Percentiles rank a stretch among this genome's conserved stretches.
Evolutionary conservation across 1,140 invertebrate genomes (phyloP).

Genomic region (Diabrotica undecimpunctata): DNA sequence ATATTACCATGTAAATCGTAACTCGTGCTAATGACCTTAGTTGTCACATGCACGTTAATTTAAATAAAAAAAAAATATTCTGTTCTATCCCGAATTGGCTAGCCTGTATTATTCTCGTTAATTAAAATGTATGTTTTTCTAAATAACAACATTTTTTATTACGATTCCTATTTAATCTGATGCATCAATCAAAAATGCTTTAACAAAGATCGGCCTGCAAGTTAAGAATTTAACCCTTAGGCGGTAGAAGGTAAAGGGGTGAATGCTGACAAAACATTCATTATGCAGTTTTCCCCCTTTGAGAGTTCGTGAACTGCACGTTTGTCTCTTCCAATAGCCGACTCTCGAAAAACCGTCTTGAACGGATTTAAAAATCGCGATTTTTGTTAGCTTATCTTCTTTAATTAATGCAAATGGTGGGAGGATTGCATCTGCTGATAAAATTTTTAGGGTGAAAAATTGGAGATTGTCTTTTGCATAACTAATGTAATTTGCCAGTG

Average conservation of each 20-base stretch:
- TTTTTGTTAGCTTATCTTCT: slow-evolving; percentile 1
- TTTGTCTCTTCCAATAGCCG: neutral
- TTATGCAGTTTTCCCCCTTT: neutral
- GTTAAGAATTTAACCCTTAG: neutral
- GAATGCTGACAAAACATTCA: neutral
- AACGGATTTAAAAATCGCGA: slow-evolving; percentile 1
- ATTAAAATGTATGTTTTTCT: too few species aligned
- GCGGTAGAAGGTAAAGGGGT: neutral
- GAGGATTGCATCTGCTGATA: neutral
- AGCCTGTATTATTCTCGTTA: too few species aligned
- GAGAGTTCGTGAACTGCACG: neutral
- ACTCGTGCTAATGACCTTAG: too few species aligned
- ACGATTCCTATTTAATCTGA: neutral
- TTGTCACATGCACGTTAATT: too few species aligned
- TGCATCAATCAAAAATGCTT: neutral
- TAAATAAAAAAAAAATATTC: too few species aligned
- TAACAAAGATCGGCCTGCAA: neutral
- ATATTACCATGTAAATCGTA: too few species aligned
- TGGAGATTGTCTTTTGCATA: too few species aligned
- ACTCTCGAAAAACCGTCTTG: neutral
- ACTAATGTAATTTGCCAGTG: too few species aligned
- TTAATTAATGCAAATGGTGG: neutral
- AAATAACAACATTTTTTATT: too few species aligned
- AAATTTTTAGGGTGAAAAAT: too few species aligned
- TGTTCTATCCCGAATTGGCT: too few species aligned